These are phyloP conservation scores for Dendropsophus ebraccatus DNA, from an alignment of 2,113 vertebrate genomes.

Conservation along the genomic window DNA sequence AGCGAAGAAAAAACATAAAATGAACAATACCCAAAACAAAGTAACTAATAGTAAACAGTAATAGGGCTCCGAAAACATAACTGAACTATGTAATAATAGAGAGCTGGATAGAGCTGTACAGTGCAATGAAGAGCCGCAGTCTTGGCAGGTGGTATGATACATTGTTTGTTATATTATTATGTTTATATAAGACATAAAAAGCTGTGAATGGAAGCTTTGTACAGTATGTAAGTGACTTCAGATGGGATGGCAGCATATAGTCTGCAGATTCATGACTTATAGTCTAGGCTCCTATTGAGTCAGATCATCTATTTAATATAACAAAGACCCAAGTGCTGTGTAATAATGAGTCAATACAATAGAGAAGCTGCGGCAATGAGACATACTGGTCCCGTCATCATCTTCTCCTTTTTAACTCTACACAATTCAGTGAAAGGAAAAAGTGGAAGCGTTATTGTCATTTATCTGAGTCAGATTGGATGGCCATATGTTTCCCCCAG, in stretches of 20 bases:
- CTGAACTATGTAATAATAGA: not conserved
- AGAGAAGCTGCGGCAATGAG: not conserved
- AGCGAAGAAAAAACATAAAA: not conserved
- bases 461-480: too few relatives aligned
- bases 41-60: not conserved
- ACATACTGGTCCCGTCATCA: not conserved
- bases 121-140: too few relatives aligned
- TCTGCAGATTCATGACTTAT: not conserved
- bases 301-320: constrained; percentile 1
- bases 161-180: not conserved
- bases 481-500: too few relatives aligned
- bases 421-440: too few relatives aligned
- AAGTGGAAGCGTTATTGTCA: too few relatives aligned
- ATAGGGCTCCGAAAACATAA: not conserved
- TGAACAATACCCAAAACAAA: not conserved
- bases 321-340: constrained; percentile 40
- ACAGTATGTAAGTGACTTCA: not conserved
- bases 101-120: not conserved
- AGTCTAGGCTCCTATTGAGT: constrained; percentile 25
- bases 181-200: not conserved
- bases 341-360: constrained; percentile 32
- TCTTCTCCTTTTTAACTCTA: not conserved
- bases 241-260: not conserved
- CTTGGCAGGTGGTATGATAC: not conserved
- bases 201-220: not conserved